Evolutionary conservation across 2,888 invertebrate species (phyloP), one percentile per base, ranked within the genome.

Genomic region (Octodonta nipae): DNA sequence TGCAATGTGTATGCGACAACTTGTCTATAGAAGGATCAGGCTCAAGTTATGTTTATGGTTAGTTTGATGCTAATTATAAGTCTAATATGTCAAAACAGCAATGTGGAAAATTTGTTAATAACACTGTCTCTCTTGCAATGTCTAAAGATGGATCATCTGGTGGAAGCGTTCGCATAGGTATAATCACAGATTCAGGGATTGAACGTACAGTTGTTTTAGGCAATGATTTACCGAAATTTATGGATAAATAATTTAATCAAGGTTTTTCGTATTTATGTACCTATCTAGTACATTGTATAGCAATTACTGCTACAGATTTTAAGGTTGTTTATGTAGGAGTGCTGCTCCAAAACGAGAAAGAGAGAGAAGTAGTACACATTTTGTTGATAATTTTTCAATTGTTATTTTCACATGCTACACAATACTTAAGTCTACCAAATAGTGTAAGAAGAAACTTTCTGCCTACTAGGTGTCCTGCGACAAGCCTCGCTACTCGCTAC

Each of bases 1-100:
- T 20, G 96, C 96, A 12, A 93, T 95, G 92, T 73, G 88, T 41
- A 75, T 83, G 15, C 74, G 89, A 33, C 87, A 91, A 58, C 0
- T 78, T 88, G 8, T 78, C 88, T 2, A 85, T 88, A 46, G 93
- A 92, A 17, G 95, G 96, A 0, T 95, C 95, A 0, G 96, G 96
- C 15, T 92, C 92, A 11, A 80, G 82, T 28, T 98, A 88, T 53
- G 80, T 98, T 5, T 92, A 91, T 60, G 96, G 96, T 31, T 95
- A 82, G 54, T 81, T 95, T 5, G 89, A 93, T 55, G 78, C 89
- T n/a, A 77, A 86, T 55, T 98, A 75, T 67, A 88, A 82, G 51
- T 72, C 75, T 1, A 75, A 76, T 33, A 92, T 98, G 91, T 66
- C 66, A 5, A 77, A 84, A 57, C 82, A 88, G 26, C 83, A 92